These are phyloP conservation scores for Melanaphis sacchari DNA, from an alignment of 1,140 invertebrate species.

Conservation along the genomic window DNA sequence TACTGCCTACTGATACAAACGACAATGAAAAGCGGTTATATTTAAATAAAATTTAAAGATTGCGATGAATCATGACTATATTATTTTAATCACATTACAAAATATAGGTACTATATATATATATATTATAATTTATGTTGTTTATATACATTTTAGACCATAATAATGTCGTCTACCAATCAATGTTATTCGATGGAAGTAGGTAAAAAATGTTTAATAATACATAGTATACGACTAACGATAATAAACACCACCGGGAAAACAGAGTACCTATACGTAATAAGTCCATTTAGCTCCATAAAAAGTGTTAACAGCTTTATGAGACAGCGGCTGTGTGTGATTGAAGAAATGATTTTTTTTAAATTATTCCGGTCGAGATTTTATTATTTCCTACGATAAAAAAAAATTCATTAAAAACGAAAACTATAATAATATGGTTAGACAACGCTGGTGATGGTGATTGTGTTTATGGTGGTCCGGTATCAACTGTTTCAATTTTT, in stretches of 20 bases:
- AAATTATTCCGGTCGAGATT: slow-evolving; percentile 22
- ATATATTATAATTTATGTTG: not conserved
- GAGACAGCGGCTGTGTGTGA: not conserved
- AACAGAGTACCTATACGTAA: slow-evolving; percentile 3
- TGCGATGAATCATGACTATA: not conserved
- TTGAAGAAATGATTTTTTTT: slow-evolving; percentile 9
- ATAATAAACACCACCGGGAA: not conserved
- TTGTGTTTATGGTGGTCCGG: not conserved
- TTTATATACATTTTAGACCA: not conserved
- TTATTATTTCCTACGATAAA: slow-evolving; percentile 18
- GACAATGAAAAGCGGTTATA: not conserved
- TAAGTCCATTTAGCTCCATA: not conserved
- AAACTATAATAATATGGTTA: not conserved
- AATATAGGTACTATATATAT: not conserved
- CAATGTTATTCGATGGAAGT: not conserved
- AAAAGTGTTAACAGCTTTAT: slow-evolving; percentile 19
- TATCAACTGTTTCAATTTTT: not conserved
- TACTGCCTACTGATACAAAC: not conserved
- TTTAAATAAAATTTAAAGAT: not conserved
- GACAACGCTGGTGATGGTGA: not conserved
- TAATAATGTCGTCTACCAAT: not conserved
- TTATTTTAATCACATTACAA: not conserved
- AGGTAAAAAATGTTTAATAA: slow-evolving; percentile 1
- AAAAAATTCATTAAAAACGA: slow-evolving; percentile 2
- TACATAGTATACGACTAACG: not conserved